A percentile compares a stretch with the other conserved stretches of the same genome.
These are phyloP conservation scores for Pyrrhopygopsis socrates DNA, from an alignment of 2,888 invertebrate species.

Conservation along the genomic window DNA sequence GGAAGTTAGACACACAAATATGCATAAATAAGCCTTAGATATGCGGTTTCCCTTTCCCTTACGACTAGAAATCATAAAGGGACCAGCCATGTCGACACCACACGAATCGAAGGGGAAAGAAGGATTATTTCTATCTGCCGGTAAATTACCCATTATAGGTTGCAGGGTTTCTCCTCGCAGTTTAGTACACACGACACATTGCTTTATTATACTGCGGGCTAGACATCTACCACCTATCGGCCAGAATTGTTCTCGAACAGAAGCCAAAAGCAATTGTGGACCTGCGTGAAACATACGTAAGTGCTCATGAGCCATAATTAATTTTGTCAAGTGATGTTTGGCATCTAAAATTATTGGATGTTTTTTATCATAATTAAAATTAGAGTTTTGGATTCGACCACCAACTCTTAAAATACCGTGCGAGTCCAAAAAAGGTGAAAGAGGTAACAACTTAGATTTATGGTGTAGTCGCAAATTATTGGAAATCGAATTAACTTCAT, in stretches of 20 bases:
- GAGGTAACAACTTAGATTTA: not conserved
- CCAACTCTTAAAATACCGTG: not conserved
- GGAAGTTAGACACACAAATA: constrained; percentile 47
- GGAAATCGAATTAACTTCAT: not conserved
- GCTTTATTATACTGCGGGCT: constrained; percentile 1
- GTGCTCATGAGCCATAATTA: not conserved
- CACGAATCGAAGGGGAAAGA: constrained; percentile 19
- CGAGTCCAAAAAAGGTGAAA: constrained; percentile 6
- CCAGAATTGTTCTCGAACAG: constrained; percentile 11
- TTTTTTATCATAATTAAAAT: constrained; percentile 10
- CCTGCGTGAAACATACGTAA: not conserved
- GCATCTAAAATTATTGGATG: constrained; percentile 8
- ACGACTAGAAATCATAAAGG: constrained; percentile 19
- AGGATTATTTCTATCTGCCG: not conserved
- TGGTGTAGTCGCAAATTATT: not conserved
- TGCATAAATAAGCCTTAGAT: constrained; percentile 30
- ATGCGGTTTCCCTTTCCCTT: constrained; percentile 24
- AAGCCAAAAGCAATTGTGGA: constrained; percentile 1
- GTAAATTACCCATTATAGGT: constrained; percentile 28
- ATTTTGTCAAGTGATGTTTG: not conserved
- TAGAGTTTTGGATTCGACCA: not conserved
- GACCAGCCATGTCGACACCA: constrained; percentile 29
- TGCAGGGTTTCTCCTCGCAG: constrained; percentile 8
- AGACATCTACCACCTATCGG: constrained; percentile 16
- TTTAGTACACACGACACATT: constrained; percentile 6